Conservation (phyloP, 2,113 vertebrate species). For the Rhinichthys klamathensis region DNA sequence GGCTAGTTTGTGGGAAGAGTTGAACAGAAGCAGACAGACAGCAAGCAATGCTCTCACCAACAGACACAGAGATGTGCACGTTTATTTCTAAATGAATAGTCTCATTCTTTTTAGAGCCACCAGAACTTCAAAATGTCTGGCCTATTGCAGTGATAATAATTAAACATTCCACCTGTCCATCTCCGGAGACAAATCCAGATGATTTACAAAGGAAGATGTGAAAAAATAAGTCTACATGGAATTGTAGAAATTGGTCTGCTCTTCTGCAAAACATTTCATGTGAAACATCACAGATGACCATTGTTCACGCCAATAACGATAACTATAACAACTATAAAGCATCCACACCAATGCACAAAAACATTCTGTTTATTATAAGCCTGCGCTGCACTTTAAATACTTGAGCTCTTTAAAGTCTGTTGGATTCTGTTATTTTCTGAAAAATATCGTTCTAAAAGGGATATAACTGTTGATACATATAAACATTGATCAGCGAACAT, state of each 20-base stretch:
- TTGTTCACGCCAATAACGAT: background rate
- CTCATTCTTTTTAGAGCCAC: background rate
- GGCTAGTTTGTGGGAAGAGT: constrained; percentile 17
- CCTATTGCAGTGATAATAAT: background rate
- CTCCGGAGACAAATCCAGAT: background rate
- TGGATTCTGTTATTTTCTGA: background rate
- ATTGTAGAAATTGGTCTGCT: no score
- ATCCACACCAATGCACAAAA: background rate
- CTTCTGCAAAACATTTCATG: no score
- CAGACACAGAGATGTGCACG: background rate
- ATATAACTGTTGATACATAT: no score
- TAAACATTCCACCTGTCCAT: background rate
- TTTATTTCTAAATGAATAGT: background rate
- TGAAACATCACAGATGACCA: background rate
- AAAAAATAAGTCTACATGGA: background rate
- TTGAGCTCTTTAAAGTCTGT: background rate
- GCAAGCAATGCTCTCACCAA: background rate
- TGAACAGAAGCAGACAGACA: background rate
- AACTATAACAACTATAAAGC: background rate
- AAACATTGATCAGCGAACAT: no score
- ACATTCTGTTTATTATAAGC: background rate
- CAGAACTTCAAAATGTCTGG: background rate
- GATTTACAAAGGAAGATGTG: background rate
- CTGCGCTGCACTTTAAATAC: background rate
- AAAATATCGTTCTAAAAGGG: background rate